These are phyloP conservation scores for Chionomys nivalis DNA, from an alignment of 2,113 vertebrate species.

Conservation along the genomic window DNA sequence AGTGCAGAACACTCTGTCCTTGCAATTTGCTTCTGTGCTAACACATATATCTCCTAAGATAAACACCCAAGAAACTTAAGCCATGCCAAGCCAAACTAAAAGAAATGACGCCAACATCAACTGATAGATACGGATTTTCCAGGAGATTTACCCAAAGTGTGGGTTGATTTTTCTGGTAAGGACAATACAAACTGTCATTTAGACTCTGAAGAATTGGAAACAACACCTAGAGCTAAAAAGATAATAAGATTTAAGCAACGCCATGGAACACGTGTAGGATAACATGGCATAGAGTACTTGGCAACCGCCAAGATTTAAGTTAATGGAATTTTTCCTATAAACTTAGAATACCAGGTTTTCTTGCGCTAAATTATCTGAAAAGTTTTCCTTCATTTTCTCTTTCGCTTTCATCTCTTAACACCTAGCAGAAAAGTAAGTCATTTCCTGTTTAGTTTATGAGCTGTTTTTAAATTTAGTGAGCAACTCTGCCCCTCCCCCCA, in stretches of 20 bases:
- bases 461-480: constrained; percentile 5
- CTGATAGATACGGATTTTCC: constrained; percentile 11
- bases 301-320: not conserved
- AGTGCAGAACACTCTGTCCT: constrained; percentile 31
- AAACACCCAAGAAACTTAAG: constrained; percentile 54
- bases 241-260: constrained; percentile 50
- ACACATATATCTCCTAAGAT: constrained; percentile 49
- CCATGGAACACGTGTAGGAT: not conserved
- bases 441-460: constrained; percentile 4
- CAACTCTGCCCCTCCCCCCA: not conserved
- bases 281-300: constrained; percentile 15
- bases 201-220: constrained; percentile 48
- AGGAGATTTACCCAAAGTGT: constrained; percentile 53
- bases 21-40: constrained; percentile 20
- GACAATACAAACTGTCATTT: constrained; percentile 73
- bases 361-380: not conserved
- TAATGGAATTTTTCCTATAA: constrained; percentile 25
- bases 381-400: not conserved
- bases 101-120: constrained; percentile 57
- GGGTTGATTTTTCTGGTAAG: constrained; percentile 62
- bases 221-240: constrained; percentile 58
- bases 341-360: not conserved
- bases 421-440: not conserved
- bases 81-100: constrained; percentile 23
- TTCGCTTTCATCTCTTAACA: not conserved